These are phyloP conservation scores for Speoplatyrhinus poulsoni DNA, from an alignment of 2,113 vertebrate species.

Conservation along the genomic window DNA sequence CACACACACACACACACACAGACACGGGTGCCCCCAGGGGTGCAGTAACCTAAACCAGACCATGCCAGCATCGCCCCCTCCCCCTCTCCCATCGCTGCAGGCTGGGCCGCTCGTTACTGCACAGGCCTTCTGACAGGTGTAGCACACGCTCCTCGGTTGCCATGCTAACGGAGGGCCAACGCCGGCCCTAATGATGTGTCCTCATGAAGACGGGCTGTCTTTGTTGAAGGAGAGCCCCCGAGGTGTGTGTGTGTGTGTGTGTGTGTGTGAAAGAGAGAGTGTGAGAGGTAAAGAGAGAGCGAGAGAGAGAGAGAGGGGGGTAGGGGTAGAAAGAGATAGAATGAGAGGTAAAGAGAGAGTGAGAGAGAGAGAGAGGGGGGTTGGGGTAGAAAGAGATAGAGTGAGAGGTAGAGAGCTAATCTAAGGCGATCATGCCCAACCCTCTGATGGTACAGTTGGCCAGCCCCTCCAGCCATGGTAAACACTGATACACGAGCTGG, in stretches of 20 bases:
- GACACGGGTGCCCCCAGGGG: constrained; percentile 22
- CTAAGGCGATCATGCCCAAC: constrained; percentile 47
- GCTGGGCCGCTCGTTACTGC: constrained; percentile 52
- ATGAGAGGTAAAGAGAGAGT: neutral
- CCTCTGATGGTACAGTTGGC: neutral
- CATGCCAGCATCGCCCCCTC: constrained; percentile 8
- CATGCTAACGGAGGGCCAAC: constrained; percentile 17
- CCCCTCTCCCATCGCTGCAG: constrained; percentile 56
- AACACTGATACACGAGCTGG: constrained; percentile 13
- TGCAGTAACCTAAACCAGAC: constrained; percentile 51
- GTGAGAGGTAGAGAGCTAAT: constrained; percentile 46
- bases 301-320: too few relatives aligned
- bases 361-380: neutral
- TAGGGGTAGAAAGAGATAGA: too few relatives aligned
- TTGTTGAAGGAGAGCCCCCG: constrained; percentile 49
- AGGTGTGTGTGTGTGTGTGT: constrained; percentile 1
- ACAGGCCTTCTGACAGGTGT: constrained; percentile 62
- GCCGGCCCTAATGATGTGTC: constrained; percentile 9
- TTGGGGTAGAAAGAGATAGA: neutral
- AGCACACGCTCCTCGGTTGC: constrained; percentile 18
- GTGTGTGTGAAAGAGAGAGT: too few relatives aligned
- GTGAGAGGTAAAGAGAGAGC: too few relatives aligned
- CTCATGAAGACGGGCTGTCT: constrained; percentile 33
- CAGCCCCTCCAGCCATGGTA: neutral
- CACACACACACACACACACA: neutral